Base-by-base conservation (phyloP, 1,140 invertebrate species). In the Carcinoscorpius rotundicauda region DNA sequence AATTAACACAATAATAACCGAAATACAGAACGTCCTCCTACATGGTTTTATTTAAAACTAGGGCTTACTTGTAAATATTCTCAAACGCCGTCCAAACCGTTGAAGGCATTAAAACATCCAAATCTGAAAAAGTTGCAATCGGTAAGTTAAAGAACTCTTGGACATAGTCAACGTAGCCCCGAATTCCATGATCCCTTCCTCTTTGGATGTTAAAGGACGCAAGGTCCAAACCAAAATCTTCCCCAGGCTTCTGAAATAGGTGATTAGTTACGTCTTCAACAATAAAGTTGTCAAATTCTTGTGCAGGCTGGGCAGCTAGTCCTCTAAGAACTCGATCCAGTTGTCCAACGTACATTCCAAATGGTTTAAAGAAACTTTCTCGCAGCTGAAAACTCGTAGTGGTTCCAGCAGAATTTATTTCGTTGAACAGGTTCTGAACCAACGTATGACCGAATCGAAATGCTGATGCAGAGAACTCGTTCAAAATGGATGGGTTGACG, bases 401-500 rank as follows among this genome's bases (percentile, higher is more conserved):
- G n/a, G n/a, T 8, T 6, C 53, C 53, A n/a, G 6, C 84, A 9
- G 83, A 81, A 74, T 90, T 89, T 73, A 97, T 81, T 48, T 93
- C 81, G 4, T 88, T 89, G 61, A 97, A 82, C 66, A 93, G 86
- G 1, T 93, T 93, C 65, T 93, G 81, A n/a, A 98, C 81, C 9
- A 98, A 76, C 0, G 91, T 94, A 77, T 98, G 95, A 0, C 96
- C 96, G 74, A 98, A 95, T 63, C 91, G 82, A 77, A 87, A 94
- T 1, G 91, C 85, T 49, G 83, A 84, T 4, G 82, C 77, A 3
- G 83, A 79, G 72, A 87, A 86, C 61, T 81, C 82, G 71, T 84
- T 85, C 5, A 55, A 55, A 8, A 55, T 55, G 6, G 6, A n/a
- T 55, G n/a, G 53, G 6, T 55, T 6, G 6, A 8, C 3, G 6